A percentile compares a stretch with the other conserved stretches of the same genome.
Conservation (phyloP, 2,888 invertebrate genomes). For the Megaustenia siamemsis region DNA sequence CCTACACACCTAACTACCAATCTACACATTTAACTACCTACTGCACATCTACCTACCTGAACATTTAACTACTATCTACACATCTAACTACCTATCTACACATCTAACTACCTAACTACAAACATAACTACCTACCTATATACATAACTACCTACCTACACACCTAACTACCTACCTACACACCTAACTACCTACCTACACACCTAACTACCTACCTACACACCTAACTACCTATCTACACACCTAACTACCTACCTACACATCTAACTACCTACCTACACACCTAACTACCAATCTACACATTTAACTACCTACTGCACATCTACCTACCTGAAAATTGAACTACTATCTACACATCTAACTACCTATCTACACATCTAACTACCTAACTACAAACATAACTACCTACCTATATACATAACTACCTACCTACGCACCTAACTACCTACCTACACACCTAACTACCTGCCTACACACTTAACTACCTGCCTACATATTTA, state of each 20-base stretch:
- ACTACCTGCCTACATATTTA: not conserved
- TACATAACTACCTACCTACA: not conserved
- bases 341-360: not conserved
- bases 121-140: too few species aligned
- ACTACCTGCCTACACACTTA: not conserved
- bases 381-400: not conserved
- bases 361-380: not conserved
- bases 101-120: too few species aligned
- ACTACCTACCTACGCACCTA: not conserved
- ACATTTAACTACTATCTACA: not conserved
- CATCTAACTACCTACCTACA: not conserved
- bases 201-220: not conserved
- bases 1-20: not conserved
- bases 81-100: not conserved
- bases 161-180: not conserved
- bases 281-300: not conserved
- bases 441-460: not conserved
- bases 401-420: not conserved
- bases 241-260: not conserved
- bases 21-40: not conserved
- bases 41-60: not conserved
- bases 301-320: not conserved
- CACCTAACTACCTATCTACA: not conserved
- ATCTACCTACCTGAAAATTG: not conserved
- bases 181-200: not conserved